Conservation (phyloP, 64 coral and sea anemone genomes). For the Dendronephthya gigantea region DNA sequence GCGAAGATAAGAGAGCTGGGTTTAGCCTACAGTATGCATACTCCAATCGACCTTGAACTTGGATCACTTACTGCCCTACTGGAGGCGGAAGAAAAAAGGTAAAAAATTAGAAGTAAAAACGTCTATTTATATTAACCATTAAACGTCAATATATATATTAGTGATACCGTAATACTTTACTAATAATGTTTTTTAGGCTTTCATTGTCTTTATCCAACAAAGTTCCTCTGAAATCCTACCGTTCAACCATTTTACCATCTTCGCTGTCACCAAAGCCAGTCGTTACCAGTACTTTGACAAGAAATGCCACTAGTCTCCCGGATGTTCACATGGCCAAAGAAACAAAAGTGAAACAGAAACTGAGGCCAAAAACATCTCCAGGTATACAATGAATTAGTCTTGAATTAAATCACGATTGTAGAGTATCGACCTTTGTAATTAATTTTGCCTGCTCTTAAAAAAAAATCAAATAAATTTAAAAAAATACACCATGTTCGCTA, state of each 20-base stretch:
- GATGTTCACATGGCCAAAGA: neutral
- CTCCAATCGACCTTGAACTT: constrained; percentile 77
- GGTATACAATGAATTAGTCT: too few species aligned
- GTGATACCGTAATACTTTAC: too few species aligned
- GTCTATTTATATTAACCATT: too few species aligned
- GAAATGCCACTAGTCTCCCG: neutral
- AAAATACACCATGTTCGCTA: too few species aligned
- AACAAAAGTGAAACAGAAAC: neutral
- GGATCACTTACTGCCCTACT: constrained; percentile 78
- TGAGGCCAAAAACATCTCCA: constrained; percentile 2
- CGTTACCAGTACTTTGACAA: neutral
- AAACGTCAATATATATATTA: too few species aligned
- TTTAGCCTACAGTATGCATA: constrained; percentile 79
- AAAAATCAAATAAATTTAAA: too few species aligned
- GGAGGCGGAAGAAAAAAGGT: constrained; percentile 88
- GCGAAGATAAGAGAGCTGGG: constrained; percentile 88
- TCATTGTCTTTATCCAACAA: neutral
- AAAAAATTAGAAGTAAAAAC: neutral
- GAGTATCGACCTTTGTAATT: too few species aligned
- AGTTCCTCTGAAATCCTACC: neutral
- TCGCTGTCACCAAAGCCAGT: neutral
- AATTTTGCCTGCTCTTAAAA: too few species aligned
- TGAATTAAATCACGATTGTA: too few species aligned
- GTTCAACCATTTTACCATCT: neutral
- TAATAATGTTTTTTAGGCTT: neutral